These are phyloP conservation scores for Cichladusa arquata DNA, from an alignment of 2,113 vertebrate species.

Conservation along the genomic window DNA sequence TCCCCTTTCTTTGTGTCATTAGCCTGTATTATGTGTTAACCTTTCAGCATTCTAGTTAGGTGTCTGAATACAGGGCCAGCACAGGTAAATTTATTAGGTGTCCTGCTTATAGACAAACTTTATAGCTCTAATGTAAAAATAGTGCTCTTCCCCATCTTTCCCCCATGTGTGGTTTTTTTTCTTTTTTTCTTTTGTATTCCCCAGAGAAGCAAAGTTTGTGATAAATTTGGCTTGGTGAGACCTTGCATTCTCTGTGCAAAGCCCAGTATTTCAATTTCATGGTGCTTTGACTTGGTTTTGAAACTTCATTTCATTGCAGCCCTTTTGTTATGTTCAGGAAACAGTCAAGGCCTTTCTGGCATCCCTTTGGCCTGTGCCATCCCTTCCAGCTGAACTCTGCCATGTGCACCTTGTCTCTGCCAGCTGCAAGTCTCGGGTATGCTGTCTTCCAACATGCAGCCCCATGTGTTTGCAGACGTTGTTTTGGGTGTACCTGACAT, in stretches of 20 bases:
- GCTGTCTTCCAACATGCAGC: neutral
- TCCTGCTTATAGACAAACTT: neutral
- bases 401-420: neutral
- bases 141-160: neutral
- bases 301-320: neutral
- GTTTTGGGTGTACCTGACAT: neutral
- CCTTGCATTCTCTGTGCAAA: neutral
- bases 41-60: neutral
- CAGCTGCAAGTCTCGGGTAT: rapidly evolving
- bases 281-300: neutral
- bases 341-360: neutral
- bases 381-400: neutral
- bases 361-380: neutral
- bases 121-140: neutral
- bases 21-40: neutral
- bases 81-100: neutral
- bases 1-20: neutral
- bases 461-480: neutral
- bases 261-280: neutral
- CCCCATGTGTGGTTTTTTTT: neutral
- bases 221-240: neutral
- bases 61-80: neutral
- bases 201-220: neutral
- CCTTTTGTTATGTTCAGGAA: neutral
- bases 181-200: neutral